Evolutionary conservation across 2,113 vertebrate species (phyloP).

Genomic region (Vulpes ferrilata): DNA sequence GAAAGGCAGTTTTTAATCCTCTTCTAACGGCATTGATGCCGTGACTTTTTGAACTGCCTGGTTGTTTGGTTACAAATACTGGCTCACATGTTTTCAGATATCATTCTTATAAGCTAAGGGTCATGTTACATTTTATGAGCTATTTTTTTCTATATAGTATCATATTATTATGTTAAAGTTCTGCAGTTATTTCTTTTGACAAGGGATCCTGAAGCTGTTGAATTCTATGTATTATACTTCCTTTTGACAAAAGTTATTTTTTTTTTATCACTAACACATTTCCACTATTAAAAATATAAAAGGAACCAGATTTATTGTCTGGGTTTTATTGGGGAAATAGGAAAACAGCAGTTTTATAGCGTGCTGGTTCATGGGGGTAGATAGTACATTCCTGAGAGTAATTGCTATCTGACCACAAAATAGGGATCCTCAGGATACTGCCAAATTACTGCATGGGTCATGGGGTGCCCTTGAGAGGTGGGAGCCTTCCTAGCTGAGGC

Average conservation of each 20-base stretch:
- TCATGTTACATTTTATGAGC: background rate
- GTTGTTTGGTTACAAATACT: conserved; percentile 20
- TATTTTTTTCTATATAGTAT: background rate
- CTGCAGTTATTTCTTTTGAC: conserved; percentile 35
- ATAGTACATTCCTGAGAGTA: conserved; percentile 20
- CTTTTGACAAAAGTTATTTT: conserved; percentile 1
- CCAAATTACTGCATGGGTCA: background rate
- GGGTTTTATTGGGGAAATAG: conserved; percentile 86
- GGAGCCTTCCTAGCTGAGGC: background rate
- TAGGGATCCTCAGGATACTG: background rate
- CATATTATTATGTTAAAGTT: background rate
- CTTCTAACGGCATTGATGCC: background rate
- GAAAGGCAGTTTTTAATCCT: background rate
- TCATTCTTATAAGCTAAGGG: background rate
- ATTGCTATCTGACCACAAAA: background rate
- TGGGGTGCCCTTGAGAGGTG: background rate
- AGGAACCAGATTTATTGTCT: conserved; percentile 83
- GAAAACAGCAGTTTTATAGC: conserved; percentile 82
- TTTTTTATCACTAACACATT: conserved; percentile 84
- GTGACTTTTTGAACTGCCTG: background rate
- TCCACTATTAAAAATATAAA: conserved; percentile 84
- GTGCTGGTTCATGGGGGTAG: conserved; percentile 68
- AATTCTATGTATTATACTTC: background rate
- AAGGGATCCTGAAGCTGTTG: background rate
- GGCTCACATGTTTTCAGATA: conserved; percentile 42